These are phyloP conservation scores for Endotricha flammealis DNA, from an alignment of 2,888 invertebrate species.

Conservation along the genomic window DNA sequence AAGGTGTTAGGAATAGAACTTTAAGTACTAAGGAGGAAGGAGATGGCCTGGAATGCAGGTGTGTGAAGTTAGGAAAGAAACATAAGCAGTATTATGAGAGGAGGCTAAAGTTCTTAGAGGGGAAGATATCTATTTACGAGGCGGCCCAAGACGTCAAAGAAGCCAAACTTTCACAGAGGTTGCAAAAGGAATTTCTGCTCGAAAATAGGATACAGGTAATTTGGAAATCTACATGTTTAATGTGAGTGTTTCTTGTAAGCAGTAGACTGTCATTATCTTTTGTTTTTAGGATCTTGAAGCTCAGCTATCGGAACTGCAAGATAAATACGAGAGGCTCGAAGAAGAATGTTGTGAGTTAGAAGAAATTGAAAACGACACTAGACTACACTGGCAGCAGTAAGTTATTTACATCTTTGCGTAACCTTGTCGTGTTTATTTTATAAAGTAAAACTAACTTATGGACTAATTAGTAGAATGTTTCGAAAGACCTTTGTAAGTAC, in stretches of 20 bases:
- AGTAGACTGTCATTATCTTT: neutral
- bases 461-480: constrained; percentile 8
- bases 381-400: constrained; percentile 79
- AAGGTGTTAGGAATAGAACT: constrained; percentile 72
- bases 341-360: constrained; percentile 86
- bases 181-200: constrained; percentile 79
- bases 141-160: constrained; percentile 81
- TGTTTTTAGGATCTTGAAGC: constrained; percentile 66
- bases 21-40: constrained; percentile 59
- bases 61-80: constrained; percentile 75
- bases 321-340: constrained; percentile 81
- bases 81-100: constrained; percentile 82
- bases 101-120: constrained; percentile 80
- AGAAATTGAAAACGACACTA: constrained; percentile 86
- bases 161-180: constrained; percentile 78
- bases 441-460: constrained; percentile 4
- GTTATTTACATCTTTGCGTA: constrained; percentile 23
- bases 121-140: constrained; percentile 82
- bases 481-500: constrained; percentile 7
- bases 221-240: neutral
- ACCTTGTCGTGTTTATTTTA: constrained; percentile 6
- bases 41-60: constrained; percentile 68
- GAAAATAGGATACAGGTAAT: constrained; percentile 70
- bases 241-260: neutral
- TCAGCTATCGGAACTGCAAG: constrained; percentile 77